phyloP scores from a whole-genome alignment of 2,113 vertebrate species.

The Silurus glanis region DNA sequence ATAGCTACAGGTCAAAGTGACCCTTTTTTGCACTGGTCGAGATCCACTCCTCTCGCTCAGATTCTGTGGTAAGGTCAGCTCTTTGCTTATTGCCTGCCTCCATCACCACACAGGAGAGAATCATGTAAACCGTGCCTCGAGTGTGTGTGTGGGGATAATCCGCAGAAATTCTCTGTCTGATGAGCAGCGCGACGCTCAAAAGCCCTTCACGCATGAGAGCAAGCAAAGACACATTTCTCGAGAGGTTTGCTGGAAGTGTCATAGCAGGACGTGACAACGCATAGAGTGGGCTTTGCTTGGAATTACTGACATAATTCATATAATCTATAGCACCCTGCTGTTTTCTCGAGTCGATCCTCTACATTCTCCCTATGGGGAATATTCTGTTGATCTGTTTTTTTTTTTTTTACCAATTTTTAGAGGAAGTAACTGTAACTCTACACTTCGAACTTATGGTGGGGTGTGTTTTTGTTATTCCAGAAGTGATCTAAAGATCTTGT shows the following conservation, averaged over 20 bases:
- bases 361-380: not conserved
- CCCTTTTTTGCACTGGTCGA: not conserved
- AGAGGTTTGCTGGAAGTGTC: slow-evolving; percentile 65
- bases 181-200: slow-evolving; percentile 65
- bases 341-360: slow-evolving; percentile 18
- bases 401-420: not conserved
- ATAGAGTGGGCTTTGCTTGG: slow-evolving; percentile 25
- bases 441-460: not conserved
- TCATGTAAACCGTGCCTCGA: slow-evolving; percentile 8
- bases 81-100: slow-evolving; percentile 15
- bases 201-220: slow-evolving; percentile 67
- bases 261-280: slow-evolving; percentile 23
- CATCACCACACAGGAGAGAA: slow-evolving; percentile 11
- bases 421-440: not conserved
- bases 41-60: not conserved
- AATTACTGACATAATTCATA: slow-evolving; percentile 23
- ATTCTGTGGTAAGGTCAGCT: slow-evolving; percentile 16
- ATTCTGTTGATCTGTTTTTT: not conserved
- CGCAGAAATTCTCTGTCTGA: slow-evolving; percentile 69
- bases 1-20: slow-evolving; percentile 2
- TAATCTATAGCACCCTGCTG: slow-evolving; percentile 31
- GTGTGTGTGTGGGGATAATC: slow-evolving; percentile 62
- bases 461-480: not conserved
- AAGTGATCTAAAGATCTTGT: not conserved
- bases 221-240: slow-evolving; percentile 47